phyloP scores from a whole-genome alignment of 1,140 invertebrate genomes.

The Neuroterus valhalla region DNA sequence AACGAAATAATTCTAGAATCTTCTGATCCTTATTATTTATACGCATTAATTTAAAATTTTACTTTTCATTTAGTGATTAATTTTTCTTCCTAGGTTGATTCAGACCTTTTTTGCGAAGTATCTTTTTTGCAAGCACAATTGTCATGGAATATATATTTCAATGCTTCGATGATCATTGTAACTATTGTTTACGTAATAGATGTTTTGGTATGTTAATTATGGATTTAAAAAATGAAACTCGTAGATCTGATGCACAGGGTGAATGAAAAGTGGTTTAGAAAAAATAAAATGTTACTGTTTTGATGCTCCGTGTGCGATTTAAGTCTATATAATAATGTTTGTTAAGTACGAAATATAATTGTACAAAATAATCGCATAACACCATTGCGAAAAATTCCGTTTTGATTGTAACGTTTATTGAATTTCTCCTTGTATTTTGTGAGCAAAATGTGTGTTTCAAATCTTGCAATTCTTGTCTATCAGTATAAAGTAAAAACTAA shows the following conservation, averaged over 20 bases:
- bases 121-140: too few species aligned
- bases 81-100: neutral
- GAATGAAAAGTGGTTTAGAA: too few species aligned
- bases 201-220: neutral
- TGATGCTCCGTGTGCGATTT: neutral
- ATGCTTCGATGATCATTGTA: slow-evolving; percentile 1
- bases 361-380: neutral
- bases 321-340: neutral
- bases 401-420: neutral
- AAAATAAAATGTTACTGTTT: slow-evolving; percentile 16
- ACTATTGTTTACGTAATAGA: neutral
- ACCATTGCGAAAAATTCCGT: neutral
- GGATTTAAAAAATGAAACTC: neutral
- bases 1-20: neutral
- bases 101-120: too few species aligned
- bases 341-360: neutral
- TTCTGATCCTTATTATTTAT: neutral
- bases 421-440: neutral
- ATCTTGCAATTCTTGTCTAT: too few species aligned
- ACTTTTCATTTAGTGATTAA: neutral
- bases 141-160: neutral
- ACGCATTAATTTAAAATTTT: neutral
- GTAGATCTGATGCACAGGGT: too few species aligned
- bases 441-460: too few species aligned
- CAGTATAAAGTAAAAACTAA: neutral